Base-by-base conservation (phyloP, 1,140 invertebrate species). In the Hylyphantes graminicola region DNA sequence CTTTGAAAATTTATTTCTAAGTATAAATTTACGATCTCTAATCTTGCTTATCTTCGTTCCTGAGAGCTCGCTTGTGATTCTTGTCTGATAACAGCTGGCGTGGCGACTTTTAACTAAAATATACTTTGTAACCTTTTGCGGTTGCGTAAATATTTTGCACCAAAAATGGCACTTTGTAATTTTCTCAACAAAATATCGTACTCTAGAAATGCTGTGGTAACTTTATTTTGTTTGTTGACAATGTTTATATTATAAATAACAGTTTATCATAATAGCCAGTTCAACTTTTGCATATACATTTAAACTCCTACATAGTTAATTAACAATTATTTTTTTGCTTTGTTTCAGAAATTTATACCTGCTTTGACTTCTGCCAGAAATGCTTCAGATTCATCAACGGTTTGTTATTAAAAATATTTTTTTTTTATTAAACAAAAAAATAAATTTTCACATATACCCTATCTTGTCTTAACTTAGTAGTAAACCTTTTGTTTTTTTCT, bases 41-140 rank as follows among this genome's bases (percentile, higher is more conserved):
- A 35, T 35, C 35, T 35, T 35, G 35, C 54, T 70, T 70, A 70
- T 78, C 63, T 78, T 74, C 17, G 57, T 59, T 51, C 77, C 64
- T 55, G 77, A 12, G 77, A 80, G 61, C 54, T 80, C 77, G 77
- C 48, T 59, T 53, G 19, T 75, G 80, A 83, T 83, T 59, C 12
- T 13, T 17, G n/a, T 55, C 48, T 83, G 80, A 83, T 83, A 83
- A 75, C 59, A 74, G 72, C 72, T 83, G 80, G 70, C 80, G 80
- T 83, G 72, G 80, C 55, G 50, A 51, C 7, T 21, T 74, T 35
- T 35, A 35, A 35, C 35, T 35, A 35, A 35, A 35, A 35, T 74
- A 74, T 13, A 11, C 72, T 57, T 57, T 21, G 51, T 54, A 70
- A 15, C 50, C 19, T 70, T 54, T 19, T 17, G 8, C n/a, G 51